These are phyloP conservation scores for Stylophora pistillata DNA, from an alignment of 64 coral and sea anemone species.

Conservation along the genomic window DNA sequence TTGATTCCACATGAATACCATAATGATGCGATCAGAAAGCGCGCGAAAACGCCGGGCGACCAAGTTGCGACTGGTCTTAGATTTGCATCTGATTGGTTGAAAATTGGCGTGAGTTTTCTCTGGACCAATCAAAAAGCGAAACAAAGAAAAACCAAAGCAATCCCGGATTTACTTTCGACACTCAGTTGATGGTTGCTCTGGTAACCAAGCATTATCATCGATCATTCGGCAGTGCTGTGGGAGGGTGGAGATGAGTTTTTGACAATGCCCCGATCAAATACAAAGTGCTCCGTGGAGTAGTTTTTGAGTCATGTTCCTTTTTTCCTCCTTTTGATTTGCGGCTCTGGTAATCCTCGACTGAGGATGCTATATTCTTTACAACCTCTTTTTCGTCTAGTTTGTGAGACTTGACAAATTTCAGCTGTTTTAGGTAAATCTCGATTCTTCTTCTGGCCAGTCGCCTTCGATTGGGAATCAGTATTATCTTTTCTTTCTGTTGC, in stretches of 20 bases:
- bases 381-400: constrained; percentile 33
- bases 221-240: not conserved
- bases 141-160: no score
- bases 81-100: no score
- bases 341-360: not conserved
- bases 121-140: no score
- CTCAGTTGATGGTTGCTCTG: not conserved
- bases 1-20: no score
- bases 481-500: not conserved
- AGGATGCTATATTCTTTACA: not conserved
- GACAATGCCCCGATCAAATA: constrained; percentile 65
- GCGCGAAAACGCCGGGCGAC: no score
- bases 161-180: not conserved
- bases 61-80: no score
- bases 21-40: no score
- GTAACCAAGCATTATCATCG: not conserved
- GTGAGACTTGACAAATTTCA: constrained; percentile 39
- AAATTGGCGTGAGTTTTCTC: no score
- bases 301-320: not conserved
- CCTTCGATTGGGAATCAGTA: constrained; percentile 39
- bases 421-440: constrained; percentile 37
- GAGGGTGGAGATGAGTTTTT: not conserved
- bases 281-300: constrained; percentile 6
- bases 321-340: not conserved
- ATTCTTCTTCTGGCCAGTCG: constrained; percentile 38